These are phyloP conservation scores for Cyanoramphus novaezelandiae DNA, from an alignment of 2,113 vertebrate species.

Conservation along the genomic window DNA sequence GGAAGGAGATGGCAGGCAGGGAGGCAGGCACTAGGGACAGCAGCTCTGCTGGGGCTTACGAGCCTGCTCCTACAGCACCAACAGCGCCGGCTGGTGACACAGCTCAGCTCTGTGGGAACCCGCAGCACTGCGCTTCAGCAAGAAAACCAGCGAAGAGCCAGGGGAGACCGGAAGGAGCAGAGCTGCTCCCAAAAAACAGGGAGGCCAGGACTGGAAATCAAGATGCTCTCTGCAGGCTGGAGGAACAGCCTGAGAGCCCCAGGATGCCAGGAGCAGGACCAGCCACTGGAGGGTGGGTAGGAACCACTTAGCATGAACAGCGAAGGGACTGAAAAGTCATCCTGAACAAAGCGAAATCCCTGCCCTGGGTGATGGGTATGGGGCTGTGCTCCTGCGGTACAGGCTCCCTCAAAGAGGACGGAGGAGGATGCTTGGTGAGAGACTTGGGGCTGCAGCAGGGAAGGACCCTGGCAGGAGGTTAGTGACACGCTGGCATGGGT, in stretches of 20 bases:
- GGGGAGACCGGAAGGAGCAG: not conserved
- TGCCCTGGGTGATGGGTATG: rapidly evolving
- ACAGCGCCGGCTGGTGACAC: not conserved
- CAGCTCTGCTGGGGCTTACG: not conserved
- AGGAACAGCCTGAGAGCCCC: not conserved
- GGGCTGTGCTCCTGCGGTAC: not conserved
- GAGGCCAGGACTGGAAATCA: not conserved
- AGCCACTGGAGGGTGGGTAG: rapidly evolving
- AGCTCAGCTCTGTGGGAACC: not conserved
- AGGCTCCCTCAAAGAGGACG: not conserved
- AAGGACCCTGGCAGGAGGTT: not conserved
- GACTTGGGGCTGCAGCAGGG: not conserved
- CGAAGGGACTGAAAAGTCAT: not conserved
- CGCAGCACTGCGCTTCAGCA: rapidly evolving
- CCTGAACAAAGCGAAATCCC: not conserved
- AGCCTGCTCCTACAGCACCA: not conserved
- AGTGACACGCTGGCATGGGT: rapidly evolving
- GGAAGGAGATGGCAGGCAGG: not conserved
- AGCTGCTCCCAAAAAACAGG: not conserved
- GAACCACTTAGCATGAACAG: not conserved
- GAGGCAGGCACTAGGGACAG: not conserved
- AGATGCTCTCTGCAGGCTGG: not conserved
- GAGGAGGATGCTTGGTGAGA: not conserved
- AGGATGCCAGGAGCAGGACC: not conserved
- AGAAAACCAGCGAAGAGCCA: not conserved